phyloP scores from a whole-genome alignment of 2,888 invertebrate species.

The Nowickia ferox region DNA sequence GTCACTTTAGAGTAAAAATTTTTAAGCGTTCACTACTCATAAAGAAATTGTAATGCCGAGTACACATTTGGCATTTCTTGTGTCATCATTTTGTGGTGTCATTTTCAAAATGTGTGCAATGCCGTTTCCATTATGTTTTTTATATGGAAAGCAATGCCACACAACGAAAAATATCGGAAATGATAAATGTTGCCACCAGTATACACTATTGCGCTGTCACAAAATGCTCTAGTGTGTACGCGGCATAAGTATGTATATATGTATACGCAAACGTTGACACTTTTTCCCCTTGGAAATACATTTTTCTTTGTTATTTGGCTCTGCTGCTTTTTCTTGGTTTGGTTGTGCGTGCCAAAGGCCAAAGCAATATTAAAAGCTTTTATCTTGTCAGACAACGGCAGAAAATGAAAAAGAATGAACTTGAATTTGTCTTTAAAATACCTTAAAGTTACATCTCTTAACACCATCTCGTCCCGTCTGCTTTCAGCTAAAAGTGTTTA shows the following conservation, averaged over 20 bases:
- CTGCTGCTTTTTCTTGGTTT: slow-evolving; percentile 13
- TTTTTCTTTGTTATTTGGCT: not conserved
- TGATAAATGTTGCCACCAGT: too few species aligned
- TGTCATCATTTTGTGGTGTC: too few species aligned
- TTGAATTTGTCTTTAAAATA: slow-evolving; percentile 62
- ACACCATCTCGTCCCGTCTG: slow-evolving; percentile 49
- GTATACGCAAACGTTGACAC: slow-evolving; percentile 51
- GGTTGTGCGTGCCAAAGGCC: slow-evolving; percentile 49
- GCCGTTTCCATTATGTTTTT: too few species aligned
- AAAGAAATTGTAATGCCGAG: too few species aligned
- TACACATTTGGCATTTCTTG: too few species aligned
- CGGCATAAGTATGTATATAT: slow-evolving; percentile 41
- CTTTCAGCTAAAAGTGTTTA: slow-evolving; percentile 29
- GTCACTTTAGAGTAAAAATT: slow-evolving; percentile 53
- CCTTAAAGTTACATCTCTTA: slow-evolving; percentile 64
- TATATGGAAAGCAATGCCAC: too few species aligned
- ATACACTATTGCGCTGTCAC: too few species aligned
- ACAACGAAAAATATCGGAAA: too few species aligned
- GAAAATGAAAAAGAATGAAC: slow-evolving; percentile 27
- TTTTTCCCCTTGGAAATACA: slow-evolving; percentile 7
- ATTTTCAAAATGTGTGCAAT: too few species aligned
- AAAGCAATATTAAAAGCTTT: slow-evolving; percentile 68
- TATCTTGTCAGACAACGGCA: slow-evolving; percentile 55
- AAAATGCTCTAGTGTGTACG: too few species aligned
- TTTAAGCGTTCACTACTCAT: slow-evolving; percentile 63